Conservation (phyloP, 2,797 vertebrate genomes). For the Harpagifer antarcticus region DNA sequence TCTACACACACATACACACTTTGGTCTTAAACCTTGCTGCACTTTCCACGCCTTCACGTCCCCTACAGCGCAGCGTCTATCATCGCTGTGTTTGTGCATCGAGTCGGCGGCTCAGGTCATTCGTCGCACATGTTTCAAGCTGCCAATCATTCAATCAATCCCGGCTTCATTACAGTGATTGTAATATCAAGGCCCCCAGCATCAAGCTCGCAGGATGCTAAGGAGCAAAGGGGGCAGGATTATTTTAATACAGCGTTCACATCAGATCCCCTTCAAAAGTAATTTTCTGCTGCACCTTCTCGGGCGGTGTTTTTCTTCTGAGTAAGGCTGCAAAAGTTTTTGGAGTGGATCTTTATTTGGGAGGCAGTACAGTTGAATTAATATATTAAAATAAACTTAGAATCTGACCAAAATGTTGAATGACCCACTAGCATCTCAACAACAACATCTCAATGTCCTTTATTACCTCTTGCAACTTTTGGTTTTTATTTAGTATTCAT, state of each 20-base stretch:
- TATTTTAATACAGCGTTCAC: constrained; percentile 77
- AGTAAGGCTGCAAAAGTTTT: constrained; percentile 30
- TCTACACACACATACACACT: constrained; percentile 35
- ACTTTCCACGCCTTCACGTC: constrained; percentile 72
- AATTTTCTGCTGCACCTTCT: constrained; percentile 59
- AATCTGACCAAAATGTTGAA: neutral
- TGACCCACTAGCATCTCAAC: neutral
- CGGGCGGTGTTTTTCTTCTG: constrained; percentile 42
- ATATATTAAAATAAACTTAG: neutral
- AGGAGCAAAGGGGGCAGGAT: constrained; percentile 66
- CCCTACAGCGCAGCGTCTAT: constrained; percentile 63
- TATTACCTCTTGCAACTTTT: neutral
- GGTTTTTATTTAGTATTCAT: neutral
- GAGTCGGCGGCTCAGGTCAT: constrained; percentile 65
- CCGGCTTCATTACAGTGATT: constrained; percentile 83
- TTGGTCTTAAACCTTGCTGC: constrained; percentile 54
- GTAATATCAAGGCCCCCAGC: constrained; percentile 75
- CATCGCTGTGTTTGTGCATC: constrained; percentile 49
- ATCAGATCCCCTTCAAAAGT: constrained; percentile 80
- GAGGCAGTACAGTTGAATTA: neutral
- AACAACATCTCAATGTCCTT: neutral
- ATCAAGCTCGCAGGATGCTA: constrained; percentile 55
- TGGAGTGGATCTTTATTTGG: neutral
- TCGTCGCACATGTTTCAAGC: constrained; percentile 74
- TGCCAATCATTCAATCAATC: constrained; percentile 86